phyloP scores from a whole-genome alignment of 92 coral and sea anemone species.

The Umimayanthus kanabou region DNA sequence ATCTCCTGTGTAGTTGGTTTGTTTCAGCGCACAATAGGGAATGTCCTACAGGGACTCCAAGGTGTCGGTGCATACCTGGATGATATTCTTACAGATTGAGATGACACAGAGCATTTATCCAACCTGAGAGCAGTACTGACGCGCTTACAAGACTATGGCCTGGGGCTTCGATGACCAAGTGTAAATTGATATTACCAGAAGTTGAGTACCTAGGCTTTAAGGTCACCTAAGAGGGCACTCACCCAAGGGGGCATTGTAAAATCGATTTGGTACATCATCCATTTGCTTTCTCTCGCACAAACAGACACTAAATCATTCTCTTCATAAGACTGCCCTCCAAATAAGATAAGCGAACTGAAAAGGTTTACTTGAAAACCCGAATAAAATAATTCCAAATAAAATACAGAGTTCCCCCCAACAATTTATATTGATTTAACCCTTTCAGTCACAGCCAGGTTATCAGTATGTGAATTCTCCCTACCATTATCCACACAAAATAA shows the following conservation, averaged over 20 bases:
- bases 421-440: too few relatives aligned
- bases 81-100: conserved; percentile 38
- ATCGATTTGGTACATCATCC: too few relatives aligned
- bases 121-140: conserved; percentile 44
- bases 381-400: too few relatives aligned
- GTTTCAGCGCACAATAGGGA: conserved; percentile 39
- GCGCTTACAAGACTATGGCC: conserved; percentile 38
- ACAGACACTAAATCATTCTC: too few relatives aligned
- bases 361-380: too few relatives aligned
- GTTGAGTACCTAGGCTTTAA: conserved; percentile 34
- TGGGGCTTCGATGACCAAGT: conserved; percentile 38
- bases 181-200: conserved; percentile 43
- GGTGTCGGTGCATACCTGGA: conserved; percentile 38
- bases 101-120: conserved; percentile 41
- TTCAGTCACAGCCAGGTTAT: too few relatives aligned
- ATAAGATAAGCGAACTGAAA: too few relatives aligned
- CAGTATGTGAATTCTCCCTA: too few relatives aligned
- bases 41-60: conserved; percentile 38
- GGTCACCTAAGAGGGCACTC: conserved; percentile 34
- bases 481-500: too few relatives aligned
- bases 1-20: conserved; percentile 23
- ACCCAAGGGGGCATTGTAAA: not conserved
- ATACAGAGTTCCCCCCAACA: too few relatives aligned
- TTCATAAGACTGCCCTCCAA: too few relatives aligned
- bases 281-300: too few relatives aligned